Evolutionary conservation across 2,113 vertebrate species (phyloP).

Genomic region (Falcunculus frontatus): DNA sequence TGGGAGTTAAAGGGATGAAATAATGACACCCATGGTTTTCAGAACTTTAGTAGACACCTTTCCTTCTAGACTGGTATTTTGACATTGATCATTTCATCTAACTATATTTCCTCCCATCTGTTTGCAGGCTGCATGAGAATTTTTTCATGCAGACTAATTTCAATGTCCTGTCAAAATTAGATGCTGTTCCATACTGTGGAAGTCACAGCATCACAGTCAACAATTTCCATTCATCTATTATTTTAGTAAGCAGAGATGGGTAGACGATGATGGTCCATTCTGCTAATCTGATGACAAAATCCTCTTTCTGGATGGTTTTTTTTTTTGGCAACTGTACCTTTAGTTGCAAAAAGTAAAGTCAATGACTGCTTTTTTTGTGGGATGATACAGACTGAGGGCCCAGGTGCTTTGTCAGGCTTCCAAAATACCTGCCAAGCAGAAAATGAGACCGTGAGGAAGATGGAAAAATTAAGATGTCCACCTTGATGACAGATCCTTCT

Average conservation of each 20-base stretch:
- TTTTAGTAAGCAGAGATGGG: neutral
- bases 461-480: neutral
- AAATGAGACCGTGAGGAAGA: neutral
- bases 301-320: neutral
- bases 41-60: neutral
- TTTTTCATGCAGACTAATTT: neutral
- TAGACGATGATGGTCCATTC: neutral
- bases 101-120: neutral
- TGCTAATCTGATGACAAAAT: neutral
- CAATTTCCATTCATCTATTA: neutral
- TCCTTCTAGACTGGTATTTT: neutral
- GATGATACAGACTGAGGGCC: neutral
- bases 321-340: neutral
- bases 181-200: neutral
- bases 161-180: neutral
- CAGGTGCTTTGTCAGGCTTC: constrained; percentile 6
- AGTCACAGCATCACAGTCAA: neutral
- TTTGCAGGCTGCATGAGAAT: neutral
- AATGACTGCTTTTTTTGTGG: neutral
- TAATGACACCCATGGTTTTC: neutral
- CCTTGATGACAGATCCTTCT: neutral
- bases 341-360: neutral
- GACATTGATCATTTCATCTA: neutral
- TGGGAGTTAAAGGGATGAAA: neutral
- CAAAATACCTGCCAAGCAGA: neutral